phyloP scores from a whole-genome alignment of 2,888 invertebrate species.

The Epistrophe eligans region DNA sequence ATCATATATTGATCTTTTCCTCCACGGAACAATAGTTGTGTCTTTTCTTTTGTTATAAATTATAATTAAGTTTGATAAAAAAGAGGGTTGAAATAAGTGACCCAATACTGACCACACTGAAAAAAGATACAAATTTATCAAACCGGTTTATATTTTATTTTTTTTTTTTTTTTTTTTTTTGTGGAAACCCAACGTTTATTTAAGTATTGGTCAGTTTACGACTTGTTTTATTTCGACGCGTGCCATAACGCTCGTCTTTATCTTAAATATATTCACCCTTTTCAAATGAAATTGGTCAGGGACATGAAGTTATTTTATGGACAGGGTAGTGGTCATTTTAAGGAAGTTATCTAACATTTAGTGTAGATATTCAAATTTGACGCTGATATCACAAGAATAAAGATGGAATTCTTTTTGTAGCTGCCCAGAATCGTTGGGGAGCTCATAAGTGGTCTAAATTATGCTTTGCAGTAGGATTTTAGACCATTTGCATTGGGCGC shows the following conservation, averaged over 20 bases:
- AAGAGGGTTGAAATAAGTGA: slow-evolving; percentile 1
- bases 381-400: too few species aligned
- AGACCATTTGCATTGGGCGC: too few species aligned
- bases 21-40: neutral
- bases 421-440: too few species aligned
- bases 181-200: neutral
- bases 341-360: neutral
- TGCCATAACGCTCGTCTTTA: neutral
- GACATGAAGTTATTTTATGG: neutral
- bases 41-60: neutral
- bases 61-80: slow-evolving; percentile 1
- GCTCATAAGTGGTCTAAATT: too few species aligned
- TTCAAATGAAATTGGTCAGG: neutral
- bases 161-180: too few species aligned
- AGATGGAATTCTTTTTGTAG: too few species aligned
- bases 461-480: too few species aligned
- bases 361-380: neutral
- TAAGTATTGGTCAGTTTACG: slow-evolving; percentile 5
- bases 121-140: neutral
- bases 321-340: neutral
- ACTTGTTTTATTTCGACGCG: slow-evolving; percentile 9
- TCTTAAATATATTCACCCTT: slow-evolving; percentile 2
- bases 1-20: neutral
- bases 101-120: slow-evolving; percentile 10
- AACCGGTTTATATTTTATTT: too few species aligned